Base-by-base conservation (phyloP, 1,140 invertebrate genomes). In the Drosophila kepulauana region DNA sequence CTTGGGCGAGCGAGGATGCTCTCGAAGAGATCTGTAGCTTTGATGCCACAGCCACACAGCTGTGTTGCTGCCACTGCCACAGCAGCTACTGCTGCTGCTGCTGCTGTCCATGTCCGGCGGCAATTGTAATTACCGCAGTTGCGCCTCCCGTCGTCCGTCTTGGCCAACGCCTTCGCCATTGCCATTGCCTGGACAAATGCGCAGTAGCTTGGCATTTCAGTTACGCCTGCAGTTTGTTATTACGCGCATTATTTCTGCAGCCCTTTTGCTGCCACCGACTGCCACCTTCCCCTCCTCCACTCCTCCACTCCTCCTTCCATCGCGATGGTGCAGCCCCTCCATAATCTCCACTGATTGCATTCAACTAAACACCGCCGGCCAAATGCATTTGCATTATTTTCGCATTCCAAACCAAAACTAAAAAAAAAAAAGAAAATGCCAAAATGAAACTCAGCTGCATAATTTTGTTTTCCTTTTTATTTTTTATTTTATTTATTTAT, bases 91-190 rank as follows among this genome's bases (percentile, higher is more conserved):
- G 28, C 57, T 13, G 41, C 41, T 57, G 64, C 59, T 43, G 41
- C 81, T 54, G 82, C 65, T 68, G 63, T 82, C 80, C 85, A 90
- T 89, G 85, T 88, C 85, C 85, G 85, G 78, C 81, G 85, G 85
- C 85, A 89, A 89, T 89, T 89, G 85, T 89, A 89, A 89, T 89
- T 89, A 89, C 85, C 85, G 81, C 85, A 89, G 85, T 89, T 89
- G 85, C 85, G 85, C 85, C 85, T 88, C 85, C 85, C 85, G 85
- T 89, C 73, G 81, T 88, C 69, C 85, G 81, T 85, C 75, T 57
- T 70, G 84, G 84, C 82, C 84, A 88, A 88, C 80, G 84, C 82
- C 82, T 87, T 87, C 80, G 82, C 82, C 79, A 8, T 76, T 57
- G 73, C 67, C 74, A 58, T 74, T 48, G 63, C 41, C 66, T 75